Evolutionary conservation across 2,888 invertebrate species (phyloP), one percentile per base, ranked within the genome.

Genomic region (Drosophila fungiperda): DNA sequence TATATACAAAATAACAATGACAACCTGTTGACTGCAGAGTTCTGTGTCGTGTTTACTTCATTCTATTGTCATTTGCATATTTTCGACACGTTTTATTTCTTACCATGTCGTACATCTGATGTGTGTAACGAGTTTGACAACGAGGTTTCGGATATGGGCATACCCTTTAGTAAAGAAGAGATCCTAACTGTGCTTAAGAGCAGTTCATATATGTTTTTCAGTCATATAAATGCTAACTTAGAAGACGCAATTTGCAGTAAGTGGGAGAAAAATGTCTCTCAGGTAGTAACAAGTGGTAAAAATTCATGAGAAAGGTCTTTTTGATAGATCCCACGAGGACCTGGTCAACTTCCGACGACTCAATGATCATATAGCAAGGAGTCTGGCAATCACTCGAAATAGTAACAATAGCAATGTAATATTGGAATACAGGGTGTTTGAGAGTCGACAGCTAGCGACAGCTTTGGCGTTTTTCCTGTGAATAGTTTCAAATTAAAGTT

Each of bases 21-120:
- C 66, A 74, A 66, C 74, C 69, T 65, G 69, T 74, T 69, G 75
- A 73, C 52, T 68, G 49, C 36, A 36, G 20, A 55, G 60, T 45
- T 57, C 38, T 61, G 65, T 64, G 50, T 52, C 57, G 38, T 29
- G 52, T 63, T 63, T 23, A 11, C 52, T 29, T 29, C 40, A 40
- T 57, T 20, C n/a, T 17, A 8, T 55, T 40, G 23, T 38, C 26
- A 73, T 75, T 74, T 63, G 54, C 69, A 75, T 54, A 50, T 74
- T 65, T 59, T 15, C 35, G 48, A 40, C 58, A 55, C 40, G 62
- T 55, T 57, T 61, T 69, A 45, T 48, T 42, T 50, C 40, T 60
- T 68, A 32, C 53, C 61, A 53, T 57, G 3, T 45, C 8, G 23
- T 26, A 60, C 45, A 38, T 59, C 36, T 26, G 20, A 45, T 57